Percentiles rank a stretch among this genome's conserved stretches.
phyloP scores from a whole-genome alignment of 2,888 invertebrate genomes.

The Cheilosia vernalis region DNA sequence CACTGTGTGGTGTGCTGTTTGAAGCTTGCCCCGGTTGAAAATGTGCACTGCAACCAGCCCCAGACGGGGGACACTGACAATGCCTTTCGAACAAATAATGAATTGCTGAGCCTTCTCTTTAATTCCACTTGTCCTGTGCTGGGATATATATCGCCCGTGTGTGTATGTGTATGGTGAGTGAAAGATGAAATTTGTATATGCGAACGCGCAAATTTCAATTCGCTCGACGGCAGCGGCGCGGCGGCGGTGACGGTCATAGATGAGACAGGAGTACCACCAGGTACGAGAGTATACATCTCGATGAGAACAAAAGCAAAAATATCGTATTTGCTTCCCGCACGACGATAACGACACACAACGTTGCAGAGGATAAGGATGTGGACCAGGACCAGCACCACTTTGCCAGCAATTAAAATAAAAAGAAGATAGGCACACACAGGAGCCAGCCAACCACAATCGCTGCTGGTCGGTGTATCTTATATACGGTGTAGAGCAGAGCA shows the following conservation, averaged over 20 bases:
- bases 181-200: slow-evolving; percentile 65
- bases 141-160: not conserved
- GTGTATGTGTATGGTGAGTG: slow-evolving; percentile 18
- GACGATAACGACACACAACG: slow-evolving; percentile 6
- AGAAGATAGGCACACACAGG: slow-evolving; percentile 16
- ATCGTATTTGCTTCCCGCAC: slow-evolving; percentile 13
- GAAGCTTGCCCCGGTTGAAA: slow-evolving; percentile 36
- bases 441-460: not conserved
- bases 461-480: slow-evolving; percentile 33
- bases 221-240: not conserved
- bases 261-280: slow-evolving; percentile 36
- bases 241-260: slow-evolving; percentile 48
- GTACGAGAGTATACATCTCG: slow-evolving; percentile 16
- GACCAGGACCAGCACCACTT: slow-evolving; percentile 43
- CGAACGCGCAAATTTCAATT: slow-evolving; percentile 45
- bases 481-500: slow-evolving; percentile 8
- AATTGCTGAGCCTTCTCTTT: slow-evolving; percentile 53
- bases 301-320: slow-evolving; percentile 17
- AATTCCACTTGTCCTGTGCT: slow-evolving; percentile 15
- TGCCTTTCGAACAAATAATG: slow-evolving; percentile 64
- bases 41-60: slow-evolving; percentile 2
- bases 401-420: slow-evolving; percentile 60
- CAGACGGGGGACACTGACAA: slow-evolving; percentile 40
- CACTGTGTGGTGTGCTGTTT: slow-evolving; percentile 63
- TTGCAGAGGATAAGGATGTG: slow-evolving; percentile 2